Evolutionary conservation across 1,140 invertebrate species (phyloP).

Genomic region (Cydia fagiglandana): DNA sequence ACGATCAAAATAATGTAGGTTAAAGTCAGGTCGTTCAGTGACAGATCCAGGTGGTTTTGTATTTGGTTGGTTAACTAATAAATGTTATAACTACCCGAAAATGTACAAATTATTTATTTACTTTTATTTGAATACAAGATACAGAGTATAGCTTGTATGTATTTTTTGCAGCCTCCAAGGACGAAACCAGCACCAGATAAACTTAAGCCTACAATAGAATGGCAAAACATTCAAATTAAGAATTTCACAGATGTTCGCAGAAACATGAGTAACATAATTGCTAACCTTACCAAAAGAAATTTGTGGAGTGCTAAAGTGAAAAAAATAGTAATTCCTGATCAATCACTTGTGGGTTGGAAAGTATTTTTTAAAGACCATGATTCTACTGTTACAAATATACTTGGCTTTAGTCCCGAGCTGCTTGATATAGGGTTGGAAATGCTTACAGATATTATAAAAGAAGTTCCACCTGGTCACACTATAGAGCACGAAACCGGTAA

Average conservation of each 20-base stretch:
- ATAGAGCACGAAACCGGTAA: constrained; percentile 67
- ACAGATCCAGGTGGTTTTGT: no score
- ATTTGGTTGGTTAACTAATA: no score
- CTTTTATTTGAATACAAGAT: no score
- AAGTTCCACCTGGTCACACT: constrained; percentile 53
- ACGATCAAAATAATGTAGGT: no score
- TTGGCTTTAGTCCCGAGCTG: constrained; percentile 49
- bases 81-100: no score
- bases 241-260: constrained; percentile 66
- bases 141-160: no score
- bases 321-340: constrained; percentile 45
- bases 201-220: constrained; percentile 70
- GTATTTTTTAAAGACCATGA: constrained; percentile 55
- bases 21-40: no score
- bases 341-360: constrained; percentile 51
- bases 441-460: constrained; percentile 53
- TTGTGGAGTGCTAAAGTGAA: constrained; percentile 34
- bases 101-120: no score
- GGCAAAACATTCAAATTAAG: constrained; percentile 73
- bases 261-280: constrained; percentile 56
- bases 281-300: constrained; percentile 37
- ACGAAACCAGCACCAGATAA: constrained; percentile 52
- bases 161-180: constrained; percentile 49
- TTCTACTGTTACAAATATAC: constrained; percentile 60
- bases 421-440: constrained; percentile 58